phyloP scores from a whole-genome alignment of 2,888 invertebrate species.

The Pardosa pseudoannulata region DNA sequence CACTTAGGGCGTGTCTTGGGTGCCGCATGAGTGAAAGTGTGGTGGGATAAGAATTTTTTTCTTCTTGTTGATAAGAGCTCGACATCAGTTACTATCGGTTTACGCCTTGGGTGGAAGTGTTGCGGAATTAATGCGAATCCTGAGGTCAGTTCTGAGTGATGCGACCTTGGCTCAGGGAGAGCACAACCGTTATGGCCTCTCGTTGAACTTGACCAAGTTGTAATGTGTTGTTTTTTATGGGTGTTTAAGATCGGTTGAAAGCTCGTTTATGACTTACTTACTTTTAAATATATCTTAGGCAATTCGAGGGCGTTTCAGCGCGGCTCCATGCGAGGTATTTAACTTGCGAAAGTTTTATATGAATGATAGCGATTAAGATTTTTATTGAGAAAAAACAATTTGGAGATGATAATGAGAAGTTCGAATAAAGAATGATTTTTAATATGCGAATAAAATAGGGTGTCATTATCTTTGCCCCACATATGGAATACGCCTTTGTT shows the following conservation, averaged over 20 bases:
- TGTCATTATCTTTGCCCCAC: too few species aligned
- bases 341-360: neutral
- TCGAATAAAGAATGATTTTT: too few species aligned
- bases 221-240: neutral
- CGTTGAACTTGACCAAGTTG: conserved; percentile 2
- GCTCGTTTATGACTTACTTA: neutral
- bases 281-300: neutral
- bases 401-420: too few species aligned
- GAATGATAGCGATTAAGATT: neutral
- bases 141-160: neutral
- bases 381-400: too few species aligned
- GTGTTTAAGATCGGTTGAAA: neutral
- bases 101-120: neutral
- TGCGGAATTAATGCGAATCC: neutral
- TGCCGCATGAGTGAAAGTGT: neutral
- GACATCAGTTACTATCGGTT: neutral
- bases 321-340: neutral
- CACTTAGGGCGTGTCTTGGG: neutral
- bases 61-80: too few species aligned
- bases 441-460: too few species aligned
- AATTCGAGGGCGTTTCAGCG: neutral
- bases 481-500: too few species aligned
- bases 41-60: too few species aligned
- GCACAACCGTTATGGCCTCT: neutral
- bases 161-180: neutral